Evolutionary conservation across 2,113 vertebrate species (phyloP).

Genomic region (Chamaea fasciata): DNA sequence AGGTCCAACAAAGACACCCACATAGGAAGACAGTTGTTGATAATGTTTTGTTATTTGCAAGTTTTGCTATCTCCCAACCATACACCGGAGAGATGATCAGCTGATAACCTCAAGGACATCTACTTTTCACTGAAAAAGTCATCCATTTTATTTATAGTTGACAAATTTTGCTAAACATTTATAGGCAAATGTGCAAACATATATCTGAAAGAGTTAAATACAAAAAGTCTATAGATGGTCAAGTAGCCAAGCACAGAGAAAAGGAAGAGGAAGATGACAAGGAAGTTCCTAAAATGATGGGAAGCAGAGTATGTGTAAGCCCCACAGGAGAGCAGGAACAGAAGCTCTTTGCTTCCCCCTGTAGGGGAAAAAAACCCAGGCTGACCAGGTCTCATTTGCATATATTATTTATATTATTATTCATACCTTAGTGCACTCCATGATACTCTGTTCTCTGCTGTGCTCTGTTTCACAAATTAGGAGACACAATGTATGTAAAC

Average conservation of each 20-base stretch:
- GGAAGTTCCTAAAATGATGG: not conserved
- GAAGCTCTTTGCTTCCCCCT: conserved; percentile 41
- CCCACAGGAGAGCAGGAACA: not conserved
- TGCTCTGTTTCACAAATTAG: not conserved
- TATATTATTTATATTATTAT: not conserved
- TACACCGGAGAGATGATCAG: not conserved
- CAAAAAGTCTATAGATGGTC: not conserved
- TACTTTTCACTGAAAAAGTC: not conserved
- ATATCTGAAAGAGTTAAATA: not conserved
- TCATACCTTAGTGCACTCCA: not conserved
- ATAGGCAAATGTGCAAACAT: not conserved
- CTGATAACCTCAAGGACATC: not conserved
- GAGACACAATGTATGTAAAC: not conserved
- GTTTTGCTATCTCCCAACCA: not conserved
- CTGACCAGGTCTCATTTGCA: not conserved
- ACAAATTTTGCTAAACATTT: not conserved
- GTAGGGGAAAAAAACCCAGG: not conserved
- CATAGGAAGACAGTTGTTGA: not conserved
- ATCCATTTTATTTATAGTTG: not conserved
- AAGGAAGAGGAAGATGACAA: not conserved
- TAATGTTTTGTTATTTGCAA: not conserved
- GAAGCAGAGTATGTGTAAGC: not conserved
- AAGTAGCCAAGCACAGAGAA: not conserved
- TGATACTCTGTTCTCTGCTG: not conserved
- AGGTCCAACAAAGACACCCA: not conserved